Base-by-base conservation (phyloP, 2,888 invertebrate species). In the Cerastis leucographa region DNA sequence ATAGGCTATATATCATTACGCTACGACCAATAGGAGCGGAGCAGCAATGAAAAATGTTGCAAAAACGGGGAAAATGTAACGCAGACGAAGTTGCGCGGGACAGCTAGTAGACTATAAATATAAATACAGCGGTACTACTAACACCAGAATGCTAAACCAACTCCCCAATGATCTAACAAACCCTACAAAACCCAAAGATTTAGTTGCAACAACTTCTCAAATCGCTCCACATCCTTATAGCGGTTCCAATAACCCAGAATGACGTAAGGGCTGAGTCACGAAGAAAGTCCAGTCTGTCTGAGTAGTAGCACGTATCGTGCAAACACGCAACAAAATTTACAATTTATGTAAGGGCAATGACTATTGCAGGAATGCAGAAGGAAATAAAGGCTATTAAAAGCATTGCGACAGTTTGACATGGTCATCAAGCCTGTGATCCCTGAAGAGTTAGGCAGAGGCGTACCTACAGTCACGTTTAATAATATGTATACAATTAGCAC, bases 191-290 rank as follows among this genome's bases (percentile, higher is more conserved):
- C 25, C n/a, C 51, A 14, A 7, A 64, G 22, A 25, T 40, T 9
- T 6, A 29, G 7, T 66, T 14, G 12, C 25, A 74, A 64, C 51
- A n/a, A 66, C 11, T 54, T 71, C 44, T 7, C 19, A 12, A 35
- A 35, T n/a, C 56, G 46, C 44, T 67, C 17, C n/a, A 82, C 29
- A 78, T 86, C 84, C 80, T 84, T 83, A 73, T 85, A 65, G 64
- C 66, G 59, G 62, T 66, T 76, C 51, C 72, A 80, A 70, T 74
- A 71, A 69, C 42, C 69, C 61, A 62, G 17, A 56, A 59, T 88
- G 88, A 77, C 74, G 84, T 78, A 79, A 87, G 35, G 19, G 5
- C 49, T 88, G 72, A 86, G 80, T 87, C 86, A 86, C 78, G 68
- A 88, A 69, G 87, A 87, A 87, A 88, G 88, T 77, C 64, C 68